phyloP scores from a whole-genome alignment of 2,113 vertebrate genomes.

The Caretta caretta region DNA sequence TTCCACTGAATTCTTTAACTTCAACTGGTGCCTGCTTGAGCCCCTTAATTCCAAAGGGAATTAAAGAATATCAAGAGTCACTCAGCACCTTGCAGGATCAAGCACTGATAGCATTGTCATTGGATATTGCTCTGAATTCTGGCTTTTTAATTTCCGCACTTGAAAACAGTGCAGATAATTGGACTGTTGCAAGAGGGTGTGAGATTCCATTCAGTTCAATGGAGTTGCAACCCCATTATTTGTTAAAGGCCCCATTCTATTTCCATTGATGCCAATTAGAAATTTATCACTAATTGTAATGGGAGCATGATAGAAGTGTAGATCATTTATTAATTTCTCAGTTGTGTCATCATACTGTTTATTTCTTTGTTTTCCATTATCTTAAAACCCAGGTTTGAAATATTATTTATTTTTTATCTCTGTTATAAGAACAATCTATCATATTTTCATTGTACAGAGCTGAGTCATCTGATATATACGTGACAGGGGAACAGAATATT shows the following conservation, averaged over 20 bases:
- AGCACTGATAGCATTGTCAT: not conserved
- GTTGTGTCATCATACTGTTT: not conserved
- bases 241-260: not conserved
- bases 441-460: not conserved
- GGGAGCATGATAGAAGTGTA: not conserved
- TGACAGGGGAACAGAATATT: not conserved
- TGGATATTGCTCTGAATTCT: not conserved
- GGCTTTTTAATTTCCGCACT: not conserved
- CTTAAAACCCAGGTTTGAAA: conserved; percentile 12
- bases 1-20: not conserved
- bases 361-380: not conserved
- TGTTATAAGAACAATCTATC: not conserved
- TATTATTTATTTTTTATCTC: not conserved
- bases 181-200: not conserved
- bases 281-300: not conserved
- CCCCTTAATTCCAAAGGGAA: not conserved
- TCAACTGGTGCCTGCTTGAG: not conserved
- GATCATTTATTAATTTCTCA: conserved; percentile 8
- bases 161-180: conserved; percentile 21
- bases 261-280: not conserved
- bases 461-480: not conserved
- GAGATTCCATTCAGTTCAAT: not conserved
- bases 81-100: not conserved
- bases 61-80: not conserved
- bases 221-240: not conserved